These are phyloP conservation scores for Perca fluviatilis DNA, from an alignment of 2,113 vertebrate genomes.

Conservation along the genomic window DNA sequence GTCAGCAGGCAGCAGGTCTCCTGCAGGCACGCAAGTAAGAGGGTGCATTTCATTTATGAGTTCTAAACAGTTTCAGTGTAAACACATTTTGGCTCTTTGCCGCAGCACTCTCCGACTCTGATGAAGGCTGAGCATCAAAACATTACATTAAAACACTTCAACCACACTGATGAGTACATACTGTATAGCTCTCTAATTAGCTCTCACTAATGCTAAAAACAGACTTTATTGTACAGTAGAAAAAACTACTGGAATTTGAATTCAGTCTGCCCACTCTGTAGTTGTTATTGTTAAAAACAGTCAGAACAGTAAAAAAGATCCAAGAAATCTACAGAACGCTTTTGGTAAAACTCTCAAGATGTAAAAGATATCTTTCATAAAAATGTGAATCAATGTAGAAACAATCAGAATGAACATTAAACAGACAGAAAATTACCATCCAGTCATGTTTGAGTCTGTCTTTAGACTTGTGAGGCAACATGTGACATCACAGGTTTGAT, in stretches of 20 bases:
- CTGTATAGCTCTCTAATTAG: not conserved
- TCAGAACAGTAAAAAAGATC: no score
- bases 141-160: not conserved
- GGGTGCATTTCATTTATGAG: not conserved
- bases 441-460: not conserved
- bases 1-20: conserved; percentile 95
- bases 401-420: not conserved
- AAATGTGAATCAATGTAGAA: not conserved
- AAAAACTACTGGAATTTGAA: not conserved
- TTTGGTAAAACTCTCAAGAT: not conserved
- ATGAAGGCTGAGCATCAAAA: not conserved
- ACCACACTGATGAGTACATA: not conserved
- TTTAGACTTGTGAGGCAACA: not conserved
- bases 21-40: conserved; percentile 74
- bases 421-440: not conserved
- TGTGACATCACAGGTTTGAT: not conserved
- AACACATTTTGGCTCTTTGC: not conserved
- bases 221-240: not conserved
- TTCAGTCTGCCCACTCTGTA: not conserved
- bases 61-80: not conserved
- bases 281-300: no score
- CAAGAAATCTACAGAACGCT: no score
- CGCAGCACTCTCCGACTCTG: not conserved
- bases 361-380: not conserved
- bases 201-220: not conserved